Base-by-base conservation (phyloP, 1,140 invertebrate species). In the Magallana ariakensis region DNA sequence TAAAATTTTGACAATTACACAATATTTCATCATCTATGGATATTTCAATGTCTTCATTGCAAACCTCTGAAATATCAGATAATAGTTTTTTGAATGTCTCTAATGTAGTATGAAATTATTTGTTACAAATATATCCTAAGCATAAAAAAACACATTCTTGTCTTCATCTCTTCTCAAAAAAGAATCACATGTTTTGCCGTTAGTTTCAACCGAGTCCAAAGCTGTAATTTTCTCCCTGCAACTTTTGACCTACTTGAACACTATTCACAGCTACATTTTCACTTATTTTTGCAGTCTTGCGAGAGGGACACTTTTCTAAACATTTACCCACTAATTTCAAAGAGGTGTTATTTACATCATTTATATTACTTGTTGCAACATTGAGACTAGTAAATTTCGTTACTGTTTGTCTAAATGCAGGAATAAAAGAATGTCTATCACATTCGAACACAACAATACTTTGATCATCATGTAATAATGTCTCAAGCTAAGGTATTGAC, bases 41-140 rank as follows among this genome's bases (percentile, higher is more conserved):
- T 11, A 19, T 16, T 55, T 58, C 62, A 66, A 88, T 54, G n/a
- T 80, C 70, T n/a, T n/a, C n/a, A n/a, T n/a, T n/a, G n/a, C n/a
- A n/a, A n/a, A n/a, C n/a, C n/a, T n/a, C n/a, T n/a, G n/a, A n/a
- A n/a, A n/a, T n/a, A n/a, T 62, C 87, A 53, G 58, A 26, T 1
- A 89, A n/a, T 16, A 89, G 87, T 19, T 86, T 62, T 54, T 66
- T 87, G 55, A 90, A 88, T 1, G 57, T 84, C 26, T 90, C 80
- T 33, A 86, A 83, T n/a, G 83, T 88, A 19, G 86, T 86, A n/a
- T 26, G 46, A 56, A 81, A 60, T n/a, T 85, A 86, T 55, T 88
- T 90, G 80, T 85, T 84, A 19, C 10, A 13, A 82, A 87, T 84
- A n/a, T 90, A 80, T 33, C 89, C 58, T 22, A 88, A n/a, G 11